phyloP scores from a whole-genome alignment of 2,113 vertebrate species.

The Solea solea region DNA sequence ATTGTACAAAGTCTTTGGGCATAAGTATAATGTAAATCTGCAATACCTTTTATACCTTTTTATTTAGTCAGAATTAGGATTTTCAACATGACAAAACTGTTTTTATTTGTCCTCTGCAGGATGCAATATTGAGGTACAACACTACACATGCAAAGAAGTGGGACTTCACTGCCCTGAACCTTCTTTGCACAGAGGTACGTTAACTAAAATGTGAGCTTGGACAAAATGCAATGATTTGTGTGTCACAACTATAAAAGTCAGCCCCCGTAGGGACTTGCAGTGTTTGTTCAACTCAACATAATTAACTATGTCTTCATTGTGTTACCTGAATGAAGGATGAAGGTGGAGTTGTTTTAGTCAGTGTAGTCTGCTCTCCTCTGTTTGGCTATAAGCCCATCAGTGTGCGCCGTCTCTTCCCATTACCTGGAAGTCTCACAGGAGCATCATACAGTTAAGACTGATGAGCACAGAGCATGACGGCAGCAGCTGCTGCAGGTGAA shows the following conservation, averaged over 20 bases:
- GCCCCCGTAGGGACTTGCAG: background rate
- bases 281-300: slow-evolving; percentile 5
- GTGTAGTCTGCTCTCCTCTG: slow-evolving; percentile 42
- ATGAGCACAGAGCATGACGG: slow-evolving; percentile 72
- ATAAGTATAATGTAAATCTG: slow-evolving; percentile 1
- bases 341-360: slow-evolving; percentile 7
- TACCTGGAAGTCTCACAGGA: slow-evolving; percentile 59
- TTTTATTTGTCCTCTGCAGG: slow-evolving; percentile 75
- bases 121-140: slow-evolving; percentile 94
- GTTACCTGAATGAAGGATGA: slow-evolving; percentile 17
- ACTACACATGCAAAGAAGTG: slow-evolving; percentile 91
- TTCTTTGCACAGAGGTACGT: slow-evolving; percentile 93
- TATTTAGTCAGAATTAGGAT: background rate
- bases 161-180: slow-evolving; percentile 93
- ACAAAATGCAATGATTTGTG: background rate
- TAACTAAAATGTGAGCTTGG: background rate
- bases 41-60: background rate
- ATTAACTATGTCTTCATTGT: slow-evolving; percentile 27
- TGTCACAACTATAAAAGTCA: background rate
- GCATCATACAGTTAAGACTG: slow-evolving; percentile 71
- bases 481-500: slow-evolving; percentile 73
- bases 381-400: slow-evolving; percentile 62
- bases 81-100: background rate
- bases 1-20: background rate
- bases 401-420: slow-evolving; percentile 58